Percentiles rank a stretch among this genome's conserved stretches.
These are phyloP conservation scores for Antechinus flavipes DNA, from an alignment of 2,113 vertebrate species.

Conservation along the genomic window DNA sequence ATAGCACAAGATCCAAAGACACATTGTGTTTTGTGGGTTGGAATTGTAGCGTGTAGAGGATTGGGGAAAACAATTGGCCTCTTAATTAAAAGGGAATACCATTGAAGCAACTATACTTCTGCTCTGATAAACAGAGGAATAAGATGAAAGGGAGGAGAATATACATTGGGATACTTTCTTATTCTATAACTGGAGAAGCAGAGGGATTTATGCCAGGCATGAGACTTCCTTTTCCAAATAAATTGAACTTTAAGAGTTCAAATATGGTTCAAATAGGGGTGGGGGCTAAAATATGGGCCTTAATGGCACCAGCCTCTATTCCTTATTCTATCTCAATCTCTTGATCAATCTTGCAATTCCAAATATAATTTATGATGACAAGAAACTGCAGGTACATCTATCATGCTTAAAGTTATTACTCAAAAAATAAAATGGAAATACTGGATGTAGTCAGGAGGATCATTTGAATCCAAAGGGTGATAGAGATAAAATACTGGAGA, in stretches of 20 bases:
- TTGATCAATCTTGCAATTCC: slow-evolving; percentile 49
- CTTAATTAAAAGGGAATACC: background rate
- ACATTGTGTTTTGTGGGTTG: background rate
- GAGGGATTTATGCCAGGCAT: background rate
- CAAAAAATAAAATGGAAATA: slow-evolving; percentile 54
- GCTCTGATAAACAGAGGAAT: background rate
- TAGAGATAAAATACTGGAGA: slow-evolving; percentile 19
- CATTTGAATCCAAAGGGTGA: slow-evolving; percentile 45
- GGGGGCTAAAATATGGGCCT: background rate
- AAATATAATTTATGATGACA: slow-evolving; percentile 65
- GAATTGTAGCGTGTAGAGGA: background rate
- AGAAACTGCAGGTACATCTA: slow-evolving; percentile 53
- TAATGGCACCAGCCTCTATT: slow-evolving; percentile 35
- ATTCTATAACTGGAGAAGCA: too few species aligned
- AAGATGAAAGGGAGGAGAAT: background rate
- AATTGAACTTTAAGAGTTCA: slow-evolving; percentile 52
- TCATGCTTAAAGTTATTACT: slow-evolving; percentile 54
- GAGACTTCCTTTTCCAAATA: slow-evolving; percentile 17
- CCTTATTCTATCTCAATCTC: slow-evolving; percentile 58
- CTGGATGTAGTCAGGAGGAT: slow-evolving; percentile 42
- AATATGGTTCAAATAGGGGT: background rate
- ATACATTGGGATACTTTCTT: background rate
- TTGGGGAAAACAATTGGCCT: background rate
- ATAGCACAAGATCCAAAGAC: background rate
- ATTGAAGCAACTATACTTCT: background rate